Percentiles rank a stretch among this genome's conserved stretches.
Conservation (phyloP, 37 sponge, comb jelly and placozoan species). For the Corticium candelabrum region DNA sequence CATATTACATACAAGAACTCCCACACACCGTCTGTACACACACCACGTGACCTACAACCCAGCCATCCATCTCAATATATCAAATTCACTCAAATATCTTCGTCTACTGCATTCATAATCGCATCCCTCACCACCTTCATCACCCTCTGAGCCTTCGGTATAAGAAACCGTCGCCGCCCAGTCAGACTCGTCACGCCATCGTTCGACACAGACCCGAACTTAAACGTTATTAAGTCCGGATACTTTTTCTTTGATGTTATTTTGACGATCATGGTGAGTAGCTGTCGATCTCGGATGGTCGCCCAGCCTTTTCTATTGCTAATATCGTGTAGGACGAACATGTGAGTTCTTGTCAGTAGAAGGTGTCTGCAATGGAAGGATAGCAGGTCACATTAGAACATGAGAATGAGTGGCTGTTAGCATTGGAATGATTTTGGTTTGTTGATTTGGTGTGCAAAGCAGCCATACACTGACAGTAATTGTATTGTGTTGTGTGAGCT, state of each 20-base stretch:
- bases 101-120: slow-evolving; percentile 1
- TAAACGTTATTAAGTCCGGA: slow-evolving; percentile 85
- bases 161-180: slow-evolving; percentile 44
- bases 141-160: slow-evolving; percentile 64
- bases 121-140: slow-evolving; percentile 52
- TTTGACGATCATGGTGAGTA: slow-evolving; percentile 45
- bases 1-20: too few species aligned
- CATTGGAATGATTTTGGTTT: too few species aligned
- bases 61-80: too few species aligned
- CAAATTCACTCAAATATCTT: too few species aligned
- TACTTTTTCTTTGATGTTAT: slow-evolving; percentile 89
- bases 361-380: slow-evolving; percentile 38
- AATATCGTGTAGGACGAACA: slow-evolving; percentile 60
- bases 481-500: too few species aligned
- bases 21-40: too few species aligned
- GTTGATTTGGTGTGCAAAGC: too few species aligned
- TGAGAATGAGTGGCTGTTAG: too few species aligned
- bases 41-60: too few species aligned
- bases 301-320: slow-evolving; percentile 69
- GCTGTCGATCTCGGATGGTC: slow-evolving; percentile 40
- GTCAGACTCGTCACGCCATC: slow-evolving; percentile 27
- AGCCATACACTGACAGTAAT: too few species aligned
- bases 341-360: slow-evolving; percentile 31
- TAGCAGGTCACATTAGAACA: neutral
- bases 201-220: slow-evolving; percentile 36